Percentiles rank a stretch among this genome's conserved stretches.
phyloP scores from a whole-genome alignment of 2,113 vertebrate genomes.

The Scomber colias region DNA sequence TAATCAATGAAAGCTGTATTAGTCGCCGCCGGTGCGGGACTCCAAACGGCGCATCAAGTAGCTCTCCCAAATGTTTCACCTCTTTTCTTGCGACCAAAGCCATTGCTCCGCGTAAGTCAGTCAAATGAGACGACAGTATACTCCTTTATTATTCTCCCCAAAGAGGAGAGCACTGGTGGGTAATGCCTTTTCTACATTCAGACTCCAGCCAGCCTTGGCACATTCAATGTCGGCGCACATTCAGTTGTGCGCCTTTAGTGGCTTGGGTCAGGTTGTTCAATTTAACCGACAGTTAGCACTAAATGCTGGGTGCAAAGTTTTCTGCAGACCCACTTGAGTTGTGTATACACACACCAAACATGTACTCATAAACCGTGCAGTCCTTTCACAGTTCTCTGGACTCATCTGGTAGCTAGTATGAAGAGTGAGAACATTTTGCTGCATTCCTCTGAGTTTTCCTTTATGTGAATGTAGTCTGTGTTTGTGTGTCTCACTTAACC shows the following conservation, averaged over 20 bases:
- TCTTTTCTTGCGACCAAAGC: background rate
- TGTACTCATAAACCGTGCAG: slow-evolving; percentile 1
- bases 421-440: slow-evolving; percentile 42
- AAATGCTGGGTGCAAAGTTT: slow-evolving; percentile 51
- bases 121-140: background rate
- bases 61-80: background rate
- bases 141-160: background rate
- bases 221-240: background rate
- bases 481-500: slow-evolving; percentile 22
- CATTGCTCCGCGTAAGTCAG: background rate
- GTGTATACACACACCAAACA: background rate
- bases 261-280: slow-evolving; percentile 31
- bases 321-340: slow-evolving; percentile 19
- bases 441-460: slow-evolving; percentile 43
- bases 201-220: slow-evolving; percentile 28
- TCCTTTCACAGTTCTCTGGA: background rate
- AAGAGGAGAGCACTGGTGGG: background rate
- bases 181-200: slow-evolving; percentile 11
- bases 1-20: slow-evolving; percentile 40
- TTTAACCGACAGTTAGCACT: slow-evolving; percentile 31
- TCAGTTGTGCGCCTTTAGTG: background rate
- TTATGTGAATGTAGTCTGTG: background rate
- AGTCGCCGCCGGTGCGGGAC: slow-evolving; percentile 27
- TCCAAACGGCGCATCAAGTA: slow-evolving; percentile 18
- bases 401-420: background rate